Evolutionary conservation across 2,888 invertebrate species (phyloP), one percentile per base, ranked within the genome.

Genomic region (Clepsis dumicolana): DNA sequence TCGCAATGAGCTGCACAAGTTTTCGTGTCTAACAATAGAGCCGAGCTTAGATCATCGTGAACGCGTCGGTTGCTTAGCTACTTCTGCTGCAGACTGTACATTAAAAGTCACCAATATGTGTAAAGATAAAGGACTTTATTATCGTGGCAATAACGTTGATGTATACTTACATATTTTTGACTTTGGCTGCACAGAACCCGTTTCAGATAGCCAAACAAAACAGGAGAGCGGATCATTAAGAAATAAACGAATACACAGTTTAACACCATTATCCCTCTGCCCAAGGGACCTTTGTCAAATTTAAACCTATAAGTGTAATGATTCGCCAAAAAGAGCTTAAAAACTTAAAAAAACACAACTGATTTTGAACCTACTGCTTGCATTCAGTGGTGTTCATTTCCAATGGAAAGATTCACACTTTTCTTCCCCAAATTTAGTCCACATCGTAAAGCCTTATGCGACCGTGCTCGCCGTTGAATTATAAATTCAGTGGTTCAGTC

Each of bases 191-290:
- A n/a, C n/a, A n/a, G n/a, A n/a, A 41, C 44, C 48, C 52, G 7
- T 35, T 62, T 25, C 10, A 35, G 32, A 62, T 12, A 5, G 50
- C 62, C 16, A 21, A n/a, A 52, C 18, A 38, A 57, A 52, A 35
- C 35, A 52, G n/a, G n/a, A 24, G 35, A 52, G 52, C 5, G 50
- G 25, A 52, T 50, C 62, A 62, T 62, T 62, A 35, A 52, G 50
- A 61, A 62, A 52, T n/a, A 60, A 48, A 21, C 48, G 62, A 35
- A 62, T 14, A 52, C 62, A 52, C 52, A 52, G 35, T 52, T 62
- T 65, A 59, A 35, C 65, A 14, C 52, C 52, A 59, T 65, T 65
- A 65, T 59, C 65, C 65, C 59, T 59, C 48, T 32, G 16, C 32
- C 64, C 50, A 27, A 4, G 50, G 24, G 50, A 59, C 65, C 65